Percentiles rank a stretch among this genome's conserved stretches.
Conservation (phyloP, 2,888 invertebrate species). For the Hydrotaea cyrtoneurina region DNA sequence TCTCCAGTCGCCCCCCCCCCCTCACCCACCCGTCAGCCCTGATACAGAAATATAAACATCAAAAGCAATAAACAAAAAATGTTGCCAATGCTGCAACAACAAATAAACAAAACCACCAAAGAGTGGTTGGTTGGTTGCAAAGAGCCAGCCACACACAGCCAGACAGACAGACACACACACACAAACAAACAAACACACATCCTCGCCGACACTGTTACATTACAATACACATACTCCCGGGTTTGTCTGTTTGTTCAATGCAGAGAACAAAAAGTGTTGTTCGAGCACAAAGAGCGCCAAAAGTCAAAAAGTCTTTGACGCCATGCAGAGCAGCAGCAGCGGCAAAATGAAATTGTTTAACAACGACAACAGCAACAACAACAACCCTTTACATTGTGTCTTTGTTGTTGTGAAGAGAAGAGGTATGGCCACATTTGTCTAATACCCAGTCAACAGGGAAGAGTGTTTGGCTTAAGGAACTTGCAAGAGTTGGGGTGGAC, state of each 20-base stretch:
- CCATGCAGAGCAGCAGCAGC: constrained; percentile 48
- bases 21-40: too few species aligned
- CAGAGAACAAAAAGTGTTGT: constrained; percentile 11
- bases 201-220: too few species aligned
- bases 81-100: constrained; percentile 62
- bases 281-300: constrained; percentile 61
- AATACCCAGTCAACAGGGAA: not conserved
- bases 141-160: constrained; percentile 30
- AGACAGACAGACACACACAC: not conserved
- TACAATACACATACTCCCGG: not conserved
- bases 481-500: not conserved
- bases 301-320: constrained; percentile 70
- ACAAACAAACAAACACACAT: not conserved
- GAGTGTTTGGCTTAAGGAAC: constrained; percentile 26
- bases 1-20: too few species aligned
- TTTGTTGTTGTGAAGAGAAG: not conserved
- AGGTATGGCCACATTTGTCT: constrained; percentile 57
- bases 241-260: constrained; percentile 10
- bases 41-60: constrained; percentile 60
- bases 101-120: constrained; percentile 67
- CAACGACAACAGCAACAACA: not conserved
- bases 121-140: constrained; percentile 58
- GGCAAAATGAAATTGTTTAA: constrained; percentile 52
- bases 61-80: constrained; percentile 68
- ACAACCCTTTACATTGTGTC: constrained; percentile 29